A percentile compares a stretch with the other conserved stretches of the same genome.
Conservation (phyloP, 2,888 invertebrate genomes). For the Nysson spinosus region DNA sequence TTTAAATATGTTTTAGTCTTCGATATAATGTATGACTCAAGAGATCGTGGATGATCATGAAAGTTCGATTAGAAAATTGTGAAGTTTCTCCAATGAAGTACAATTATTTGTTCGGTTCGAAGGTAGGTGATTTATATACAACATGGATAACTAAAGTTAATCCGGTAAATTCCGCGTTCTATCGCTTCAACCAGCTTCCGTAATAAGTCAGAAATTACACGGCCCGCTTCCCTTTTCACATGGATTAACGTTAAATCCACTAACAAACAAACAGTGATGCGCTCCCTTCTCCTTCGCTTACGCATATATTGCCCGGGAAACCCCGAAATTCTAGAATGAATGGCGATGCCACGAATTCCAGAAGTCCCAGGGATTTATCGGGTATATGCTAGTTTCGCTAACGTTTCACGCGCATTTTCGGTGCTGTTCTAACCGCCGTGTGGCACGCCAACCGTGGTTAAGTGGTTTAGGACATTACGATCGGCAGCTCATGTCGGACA, state of each 20-base stretch:
- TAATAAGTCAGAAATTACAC: slow-evolving; percentile 54
- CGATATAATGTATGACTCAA: too few species aligned
- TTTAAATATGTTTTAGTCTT: too few species aligned
- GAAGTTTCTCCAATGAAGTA: too few species aligned
- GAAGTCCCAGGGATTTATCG: slow-evolving; percentile 53
- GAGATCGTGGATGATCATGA: too few species aligned
- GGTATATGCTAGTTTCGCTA: slow-evolving; percentile 38
- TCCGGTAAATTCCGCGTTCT: slow-evolving; percentile 28
- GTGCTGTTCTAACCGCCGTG: slow-evolving; percentile 44
- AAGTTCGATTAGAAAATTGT: too few species aligned
- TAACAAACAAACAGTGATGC: slow-evolving; percentile 26
- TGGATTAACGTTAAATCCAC: slow-evolving; percentile 39
- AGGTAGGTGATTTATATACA: background rate
- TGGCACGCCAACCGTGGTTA: slow-evolving; percentile 43
- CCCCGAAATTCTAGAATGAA: slow-evolving; percentile 50
- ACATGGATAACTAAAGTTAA: slow-evolving; percentile 33
- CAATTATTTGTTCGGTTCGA: background rate
- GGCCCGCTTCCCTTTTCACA: slow-evolving; percentile 33
- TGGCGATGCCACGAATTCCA: slow-evolving; percentile 52
- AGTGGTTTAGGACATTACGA: slow-evolving; percentile 58
- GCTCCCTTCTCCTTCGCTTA: background rate
- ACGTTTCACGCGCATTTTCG: slow-evolving; percentile 46
- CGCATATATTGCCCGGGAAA: slow-evolving; percentile 34
- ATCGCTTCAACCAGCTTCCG: slow-evolving; percentile 6
- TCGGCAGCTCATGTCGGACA: slow-evolving; percentile 51